Percentiles rank a stretch among this genome's conserved stretches.
Conservation (phyloP, 2,797 vertebrate species). For the Mus minutoides region DNA sequence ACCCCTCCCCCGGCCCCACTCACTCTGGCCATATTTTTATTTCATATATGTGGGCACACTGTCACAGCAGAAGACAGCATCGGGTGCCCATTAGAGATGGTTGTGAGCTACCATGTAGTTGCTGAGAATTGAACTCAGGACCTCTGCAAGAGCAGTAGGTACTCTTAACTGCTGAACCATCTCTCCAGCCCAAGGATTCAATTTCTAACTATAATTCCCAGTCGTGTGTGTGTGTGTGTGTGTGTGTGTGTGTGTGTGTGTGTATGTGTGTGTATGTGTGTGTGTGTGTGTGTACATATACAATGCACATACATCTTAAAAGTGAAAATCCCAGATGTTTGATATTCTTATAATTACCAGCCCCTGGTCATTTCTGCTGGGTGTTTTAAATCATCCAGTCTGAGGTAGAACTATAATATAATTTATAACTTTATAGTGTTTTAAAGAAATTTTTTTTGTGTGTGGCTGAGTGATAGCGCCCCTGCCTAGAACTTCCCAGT, state of each 20-base stretch:
- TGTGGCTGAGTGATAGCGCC: not conserved
- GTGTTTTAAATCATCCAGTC: not conserved
- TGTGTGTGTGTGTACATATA: no score
- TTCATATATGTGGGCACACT: no score
- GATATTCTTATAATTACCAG: not conserved
- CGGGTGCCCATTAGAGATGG: no score
- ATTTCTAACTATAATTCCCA: not conserved
- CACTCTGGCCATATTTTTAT: no score
- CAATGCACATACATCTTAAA: not conserved
- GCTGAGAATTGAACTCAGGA: no score
- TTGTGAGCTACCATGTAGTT: no score
- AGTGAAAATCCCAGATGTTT: conserved; percentile 7
- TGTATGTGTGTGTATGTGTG: no score
- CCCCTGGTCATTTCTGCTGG: not conserved
- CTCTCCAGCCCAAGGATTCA: not conserved
- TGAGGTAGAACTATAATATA: not conserved
- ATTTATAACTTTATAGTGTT: not conserved
- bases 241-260: not conserved
- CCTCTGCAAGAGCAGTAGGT: no score
- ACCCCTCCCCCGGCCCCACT: no score
- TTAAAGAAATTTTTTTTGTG: not conserved
- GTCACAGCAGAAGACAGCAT: no score
- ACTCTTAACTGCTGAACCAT: no score
- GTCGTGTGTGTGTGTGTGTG: not conserved
- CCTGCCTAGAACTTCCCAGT: not conserved